phyloP scores from a whole-genome alignment of 2,113 vertebrate genomes.

The Hiodon alosoides region DNA sequence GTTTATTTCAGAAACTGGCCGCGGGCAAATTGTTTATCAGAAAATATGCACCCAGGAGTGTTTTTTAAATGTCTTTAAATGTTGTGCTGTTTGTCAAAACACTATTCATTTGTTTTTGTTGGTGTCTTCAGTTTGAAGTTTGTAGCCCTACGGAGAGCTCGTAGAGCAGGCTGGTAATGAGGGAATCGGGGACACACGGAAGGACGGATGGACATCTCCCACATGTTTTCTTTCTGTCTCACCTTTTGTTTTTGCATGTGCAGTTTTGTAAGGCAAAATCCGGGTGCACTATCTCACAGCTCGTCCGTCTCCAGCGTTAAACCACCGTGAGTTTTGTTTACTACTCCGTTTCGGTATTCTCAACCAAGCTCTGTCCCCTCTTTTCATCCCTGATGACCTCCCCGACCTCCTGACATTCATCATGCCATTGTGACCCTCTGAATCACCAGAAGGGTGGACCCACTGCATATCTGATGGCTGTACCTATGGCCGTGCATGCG shows the following conservation, averaged over 20 bases:
- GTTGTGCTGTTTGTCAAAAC: background rate
- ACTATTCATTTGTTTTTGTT: conserved; percentile 7
- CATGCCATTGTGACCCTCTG: conserved; percentile 20
- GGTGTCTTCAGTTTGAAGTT: conserved; percentile 2
- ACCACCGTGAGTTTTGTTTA: conserved; percentile 84
- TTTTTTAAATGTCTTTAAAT: background rate
- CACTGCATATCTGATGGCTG: too few species aligned
- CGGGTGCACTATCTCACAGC: conserved; percentile 87
- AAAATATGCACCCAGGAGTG: background rate
- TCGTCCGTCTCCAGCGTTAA: conserved; percentile 92
- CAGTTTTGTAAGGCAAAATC: conserved; percentile 97
- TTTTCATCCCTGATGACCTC: conserved; percentile 11
- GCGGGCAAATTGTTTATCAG: too few species aligned
- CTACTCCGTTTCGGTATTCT: conserved; percentile 65
- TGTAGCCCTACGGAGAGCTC: background rate
- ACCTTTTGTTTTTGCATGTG: conserved; percentile 80
- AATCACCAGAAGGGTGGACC: too few species aligned
- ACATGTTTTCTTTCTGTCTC: conserved; percentile 54
- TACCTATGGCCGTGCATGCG: too few species aligned
- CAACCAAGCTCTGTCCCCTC: conserved; percentile 27
- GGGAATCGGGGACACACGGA: conserved; percentile 31
- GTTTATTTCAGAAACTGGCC: too few species aligned
- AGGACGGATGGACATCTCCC: conserved; percentile 26
- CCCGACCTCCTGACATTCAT: conserved; percentile 21
- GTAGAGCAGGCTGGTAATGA: background rate